Evolutionary conservation across 2,888 invertebrate species (phyloP).

Genomic region (Kuschelorhynchus macadamiae): DNA sequence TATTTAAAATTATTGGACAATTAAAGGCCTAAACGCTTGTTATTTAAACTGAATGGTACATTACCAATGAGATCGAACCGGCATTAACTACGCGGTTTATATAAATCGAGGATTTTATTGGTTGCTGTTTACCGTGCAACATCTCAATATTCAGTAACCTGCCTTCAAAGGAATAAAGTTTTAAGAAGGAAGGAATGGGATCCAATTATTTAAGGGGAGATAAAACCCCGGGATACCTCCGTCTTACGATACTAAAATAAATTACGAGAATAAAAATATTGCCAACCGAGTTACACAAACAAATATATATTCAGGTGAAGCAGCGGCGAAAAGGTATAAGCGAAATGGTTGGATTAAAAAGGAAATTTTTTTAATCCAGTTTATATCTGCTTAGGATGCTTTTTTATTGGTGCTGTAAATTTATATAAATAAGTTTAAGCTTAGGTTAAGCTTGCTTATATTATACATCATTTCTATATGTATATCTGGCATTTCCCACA

Average conservation of each 20-base stretch:
- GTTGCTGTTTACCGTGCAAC: slow-evolving; percentile 31
- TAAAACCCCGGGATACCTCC: slow-evolving; percentile 35
- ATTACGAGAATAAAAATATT: slow-evolving; percentile 18
- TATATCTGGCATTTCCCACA: too few relatives aligned
- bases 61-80: slow-evolving; percentile 37
- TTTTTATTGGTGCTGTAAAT: too few relatives aligned
- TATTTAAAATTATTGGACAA: slow-evolving; percentile 27
- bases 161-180: slow-evolving; percentile 33
- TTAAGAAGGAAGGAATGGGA: slow-evolving; percentile 28
- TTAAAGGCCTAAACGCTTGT: slow-evolving; percentile 25
- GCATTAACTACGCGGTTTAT: slow-evolving; percentile 27
- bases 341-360: too few relatives aligned
- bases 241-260: slow-evolving; percentile 29
- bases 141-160: slow-evolving; percentile 40
- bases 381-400: too few relatives aligned
- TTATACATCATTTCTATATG: too few relatives aligned
- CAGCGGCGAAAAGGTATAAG: too few relatives aligned
- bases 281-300: slow-evolving; percentile 34
- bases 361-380: too few relatives aligned
- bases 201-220: slow-evolving; percentile 40
- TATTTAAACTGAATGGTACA: slow-evolving; percentile 33
- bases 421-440: too few relatives aligned
- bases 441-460: too few relatives aligned
- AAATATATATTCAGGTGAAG: too few relatives aligned
- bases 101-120: slow-evolving; percentile 40